Conservation (phyloP, 2,113 vertebrate species). For the Patagioenas fasciata region DNA sequence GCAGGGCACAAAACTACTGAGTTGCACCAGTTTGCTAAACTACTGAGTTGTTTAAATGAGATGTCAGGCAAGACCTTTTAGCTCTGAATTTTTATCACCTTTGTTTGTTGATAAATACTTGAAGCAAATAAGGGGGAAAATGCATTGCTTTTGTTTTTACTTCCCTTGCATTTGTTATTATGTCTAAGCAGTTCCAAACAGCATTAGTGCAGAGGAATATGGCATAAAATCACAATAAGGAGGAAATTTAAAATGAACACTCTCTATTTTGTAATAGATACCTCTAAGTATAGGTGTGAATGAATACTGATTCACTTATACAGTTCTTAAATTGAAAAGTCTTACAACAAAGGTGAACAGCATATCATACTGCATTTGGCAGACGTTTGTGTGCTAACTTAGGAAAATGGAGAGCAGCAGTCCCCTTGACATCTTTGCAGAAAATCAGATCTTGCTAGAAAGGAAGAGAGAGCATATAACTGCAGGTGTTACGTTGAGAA, state of each 20-base stretch:
- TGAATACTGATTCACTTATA: not conserved
- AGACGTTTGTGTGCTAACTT: not conserved
- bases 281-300: not conserved
- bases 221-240: conserved; percentile 58
- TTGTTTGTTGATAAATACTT: conserved; percentile 38
- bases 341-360: not conserved
- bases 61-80: conserved; percentile 21
- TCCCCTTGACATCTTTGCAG: not conserved
- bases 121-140: not conserved
- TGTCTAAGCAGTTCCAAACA: not conserved
- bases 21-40: not conserved
- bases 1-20: not conserved
- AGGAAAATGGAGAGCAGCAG: not conserved
- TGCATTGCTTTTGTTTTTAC: not conserved
- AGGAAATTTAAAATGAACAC: conserved; percentile 39
- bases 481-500: not conserved
- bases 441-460: not conserved
- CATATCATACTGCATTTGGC: not conserved
- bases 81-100: conserved; percentile 34
- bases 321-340: not conserved
- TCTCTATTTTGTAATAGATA: not conserved
- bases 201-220: not conserved
- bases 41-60: not conserved
- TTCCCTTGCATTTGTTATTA: not conserved
- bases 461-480: not conserved